A percentile compares a stretch with the other conserved stretches of the same genome.
phyloP scores from a whole-genome alignment of 2,113 vertebrate species.

The Muscicapa adusta region DNA sequence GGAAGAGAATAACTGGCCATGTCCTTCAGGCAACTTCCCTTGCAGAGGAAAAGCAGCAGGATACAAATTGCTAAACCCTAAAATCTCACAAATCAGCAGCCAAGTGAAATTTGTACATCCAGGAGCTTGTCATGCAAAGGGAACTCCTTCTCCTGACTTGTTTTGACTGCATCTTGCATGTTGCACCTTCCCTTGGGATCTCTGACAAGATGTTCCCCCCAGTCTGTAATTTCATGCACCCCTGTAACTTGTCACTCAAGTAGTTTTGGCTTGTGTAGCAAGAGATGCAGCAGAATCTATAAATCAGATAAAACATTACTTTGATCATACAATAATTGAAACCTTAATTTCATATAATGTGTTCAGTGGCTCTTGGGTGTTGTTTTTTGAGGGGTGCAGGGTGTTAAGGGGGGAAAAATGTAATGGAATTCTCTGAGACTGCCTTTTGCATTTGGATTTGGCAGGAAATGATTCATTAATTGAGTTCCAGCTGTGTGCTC shows the following conservation, averaged over 20 bases:
- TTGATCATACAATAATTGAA: not conserved
- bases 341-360: not conserved
- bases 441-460: not conserved
- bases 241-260: not conserved
- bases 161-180: not conserved
- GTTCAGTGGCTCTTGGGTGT: not conserved
- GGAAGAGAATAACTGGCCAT: not conserved
- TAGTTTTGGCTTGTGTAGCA: not conserved
- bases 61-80: not conserved
- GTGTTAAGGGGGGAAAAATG: not conserved
- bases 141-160: not conserved
- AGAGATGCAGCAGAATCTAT: not conserved
- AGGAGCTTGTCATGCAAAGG: not conserved
- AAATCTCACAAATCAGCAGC: not conserved
- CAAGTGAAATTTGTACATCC: not conserved
- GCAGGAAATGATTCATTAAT: not conserved
- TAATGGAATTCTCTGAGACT: not conserved
- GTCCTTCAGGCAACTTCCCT: fast-evolving
- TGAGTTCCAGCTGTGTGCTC: not conserved
- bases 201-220: not conserved
- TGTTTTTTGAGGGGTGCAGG: fast-evolving
- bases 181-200: not conserved
- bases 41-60: not conserved
- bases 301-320: not conserved
- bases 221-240: not conserved